Percentiles rank a stretch among this genome's conserved stretches.
These are phyloP conservation scores for Spisula solida DNA, from an alignment of 2,888 invertebrate genomes.

Conservation along the genomic window DNA sequence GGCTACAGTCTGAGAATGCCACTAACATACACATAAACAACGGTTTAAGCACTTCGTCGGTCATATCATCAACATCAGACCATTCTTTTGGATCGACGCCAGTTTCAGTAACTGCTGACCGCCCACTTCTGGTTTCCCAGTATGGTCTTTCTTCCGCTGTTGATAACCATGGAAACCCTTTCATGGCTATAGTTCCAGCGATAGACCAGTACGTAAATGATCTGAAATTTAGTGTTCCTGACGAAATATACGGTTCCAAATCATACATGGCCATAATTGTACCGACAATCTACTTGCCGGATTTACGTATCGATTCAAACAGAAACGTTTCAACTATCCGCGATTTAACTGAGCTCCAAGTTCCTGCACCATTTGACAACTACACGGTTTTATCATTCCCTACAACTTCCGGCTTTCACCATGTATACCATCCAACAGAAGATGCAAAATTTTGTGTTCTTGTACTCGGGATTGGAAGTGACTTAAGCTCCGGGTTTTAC, in stretches of 20 bases:
- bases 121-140: slow-evolving; percentile 12
- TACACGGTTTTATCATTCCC: slow-evolving; percentile 1
- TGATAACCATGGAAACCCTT: background rate
- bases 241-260: slow-evolving; percentile 4
- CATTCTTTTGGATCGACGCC: slow-evolving; percentile 5
- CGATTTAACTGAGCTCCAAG: background rate
- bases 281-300: background rate
- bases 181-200: slow-evolving; percentile 26
- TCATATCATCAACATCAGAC: background rate
- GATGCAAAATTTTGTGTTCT: slow-evolving; percentile 27
- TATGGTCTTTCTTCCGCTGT: background rate
- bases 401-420: background rate
- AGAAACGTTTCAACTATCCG: background rate
- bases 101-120: background rate
- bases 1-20: background rate
- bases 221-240: slow-evolving; percentile 23
- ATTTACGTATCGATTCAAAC: background rate
- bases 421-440: background rate
- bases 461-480: background rate
- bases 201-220: slow-evolving; percentile 33
- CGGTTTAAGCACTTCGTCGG: background rate
- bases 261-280: slow-evolving; percentile 28
- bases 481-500: slow-evolving; percentile 25
- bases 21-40: background rate
- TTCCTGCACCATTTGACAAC: slow-evolving; percentile 12